phyloP scores from a whole-genome alignment of 2,888 invertebrate genomes.

The Marasmarcha lunaedactyla region DNA sequence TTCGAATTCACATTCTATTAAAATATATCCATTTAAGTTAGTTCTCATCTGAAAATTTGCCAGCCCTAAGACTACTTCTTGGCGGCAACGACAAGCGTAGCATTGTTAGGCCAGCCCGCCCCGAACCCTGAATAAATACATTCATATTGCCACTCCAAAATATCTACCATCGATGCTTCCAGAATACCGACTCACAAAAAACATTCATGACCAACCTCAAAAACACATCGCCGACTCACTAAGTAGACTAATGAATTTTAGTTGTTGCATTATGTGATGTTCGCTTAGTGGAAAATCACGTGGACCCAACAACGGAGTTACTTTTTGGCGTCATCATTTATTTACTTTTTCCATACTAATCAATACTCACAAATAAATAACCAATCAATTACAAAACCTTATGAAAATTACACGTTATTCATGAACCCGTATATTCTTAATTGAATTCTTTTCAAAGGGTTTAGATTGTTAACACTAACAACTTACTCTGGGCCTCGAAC shows the following conservation, averaged over 20 bases:
- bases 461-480: constrained; percentile 59
- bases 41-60: too few species aligned
- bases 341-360: too few species aligned
- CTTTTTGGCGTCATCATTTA: too few species aligned
- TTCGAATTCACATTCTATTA: too few species aligned
- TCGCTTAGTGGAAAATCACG: constrained; percentile 3
- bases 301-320: constrained; percentile 2
- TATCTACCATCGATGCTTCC: constrained; percentile 48
- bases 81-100: constrained; percentile 62
- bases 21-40: too few species aligned
- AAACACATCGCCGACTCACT: not conserved
- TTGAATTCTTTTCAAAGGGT: constrained; percentile 12
- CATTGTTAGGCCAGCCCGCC: constrained; percentile 65
- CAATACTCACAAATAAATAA: too few species aligned
- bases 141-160: constrained; percentile 69
- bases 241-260: constrained; percentile 1
- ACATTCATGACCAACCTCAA: constrained; percentile 18
- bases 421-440: too few species aligned
- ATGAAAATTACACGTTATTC: too few species aligned
- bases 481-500: constrained; percentile 58
- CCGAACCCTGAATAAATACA: constrained; percentile 67
- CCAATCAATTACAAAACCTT: too few species aligned
- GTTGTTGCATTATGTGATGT: not conserved
- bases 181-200: constrained; percentile 31
- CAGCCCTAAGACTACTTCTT: constrained; percentile 37